Base-by-base conservation (phyloP, 2,888 invertebrate species). In the Dryobota labecula region DNA sequence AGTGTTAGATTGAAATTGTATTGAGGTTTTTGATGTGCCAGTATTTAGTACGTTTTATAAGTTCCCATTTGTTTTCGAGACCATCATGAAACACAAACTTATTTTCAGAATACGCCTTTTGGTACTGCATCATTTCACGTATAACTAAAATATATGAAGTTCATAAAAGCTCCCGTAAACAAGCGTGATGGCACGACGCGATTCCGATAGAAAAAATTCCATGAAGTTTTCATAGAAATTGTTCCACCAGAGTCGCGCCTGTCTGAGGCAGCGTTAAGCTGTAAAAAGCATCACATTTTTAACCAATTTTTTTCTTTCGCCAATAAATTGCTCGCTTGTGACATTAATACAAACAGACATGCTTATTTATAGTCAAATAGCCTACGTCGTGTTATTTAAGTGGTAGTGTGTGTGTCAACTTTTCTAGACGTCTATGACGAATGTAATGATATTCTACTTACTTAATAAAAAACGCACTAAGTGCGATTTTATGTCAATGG, bases 391-490 rank as follows among this genome's bases (percentile, higher is more conserved):
- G 24, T 58, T 36, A 60, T 64, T 49, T 58, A 47, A 33, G 27
- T n/a, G n/a, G n/a, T n/a, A n/a, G n/a, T 73, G 27, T 56, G 30
- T 56, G 27, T 65, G 45, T 66, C 20, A 73, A 60, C 13, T 43
- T 60, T 66, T 80, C 61, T 80, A 76, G 53, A 47, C 15, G 57
- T 75, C 47, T 67, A 54, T 56, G n/a, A n/a, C n/a, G n/a, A n/a
- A 7, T 51, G 80, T n/a, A 60, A 61, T 41, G 0, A 30, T 24
- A 57, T 36, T 57, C 18, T 73, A 56, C 73, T 56, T 64, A 73
- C 30, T 36, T 38, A 54, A 9, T n/a, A 56, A 41, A 13, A 41
- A 53, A 67, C 53, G 54, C 51, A 68, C 63, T 61, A 56, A 76
- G 77, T 64, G 57, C n/a, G 36, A 38, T 63, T 60, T 33, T 20